These are phyloP conservation scores for Rhynchophorus ferrugineus DNA, from an alignment of 1,140 invertebrate species.

Conservation along the genomic window DNA sequence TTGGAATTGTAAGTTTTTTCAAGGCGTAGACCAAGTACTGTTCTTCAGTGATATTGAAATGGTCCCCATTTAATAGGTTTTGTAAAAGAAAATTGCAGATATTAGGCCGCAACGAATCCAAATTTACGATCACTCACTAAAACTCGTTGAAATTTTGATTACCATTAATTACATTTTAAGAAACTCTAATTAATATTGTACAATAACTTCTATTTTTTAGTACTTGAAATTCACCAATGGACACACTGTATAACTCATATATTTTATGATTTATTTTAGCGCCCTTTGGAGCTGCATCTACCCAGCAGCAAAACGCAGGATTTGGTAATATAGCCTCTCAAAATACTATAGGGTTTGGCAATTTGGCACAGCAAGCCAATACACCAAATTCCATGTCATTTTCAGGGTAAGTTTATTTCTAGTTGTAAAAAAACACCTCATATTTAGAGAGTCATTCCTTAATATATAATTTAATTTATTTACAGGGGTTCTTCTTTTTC, in stretches of 20 bases:
- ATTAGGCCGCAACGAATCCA: too few species aligned
- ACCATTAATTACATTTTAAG: too few species aligned
- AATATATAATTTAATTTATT: constrained; percentile 9
- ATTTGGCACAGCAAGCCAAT: constrained; percentile 46
- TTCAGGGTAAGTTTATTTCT: constrained; percentile 45
- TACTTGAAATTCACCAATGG: too few species aligned
- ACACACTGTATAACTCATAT: background rate
- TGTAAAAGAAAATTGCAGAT: too few species aligned
- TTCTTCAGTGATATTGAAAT: too few species aligned
- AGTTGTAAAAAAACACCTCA: background rate
- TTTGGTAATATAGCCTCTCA: constrained; percentile 50
- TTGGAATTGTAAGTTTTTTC: too few species aligned
- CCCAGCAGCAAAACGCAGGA: constrained; percentile 40
- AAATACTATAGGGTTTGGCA: constrained; percentile 50
- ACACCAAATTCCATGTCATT: constrained; percentile 35
- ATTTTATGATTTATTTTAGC: constrained; percentile 17
- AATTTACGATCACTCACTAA: too few species aligned
- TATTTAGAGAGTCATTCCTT: background rate
- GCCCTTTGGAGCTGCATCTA: constrained; percentile 34
- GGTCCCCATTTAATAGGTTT: too few species aligned
- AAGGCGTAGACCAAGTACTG: too few species aligned
- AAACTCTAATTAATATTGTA: too few species aligned
- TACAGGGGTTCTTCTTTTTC: constrained; percentile 37
- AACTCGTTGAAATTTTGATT: too few species aligned
- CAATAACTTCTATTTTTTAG: too few species aligned